Base-by-base conservation (phyloP, 1,140 invertebrate genomes). In the Anagrus nilaparvatae region DNA sequence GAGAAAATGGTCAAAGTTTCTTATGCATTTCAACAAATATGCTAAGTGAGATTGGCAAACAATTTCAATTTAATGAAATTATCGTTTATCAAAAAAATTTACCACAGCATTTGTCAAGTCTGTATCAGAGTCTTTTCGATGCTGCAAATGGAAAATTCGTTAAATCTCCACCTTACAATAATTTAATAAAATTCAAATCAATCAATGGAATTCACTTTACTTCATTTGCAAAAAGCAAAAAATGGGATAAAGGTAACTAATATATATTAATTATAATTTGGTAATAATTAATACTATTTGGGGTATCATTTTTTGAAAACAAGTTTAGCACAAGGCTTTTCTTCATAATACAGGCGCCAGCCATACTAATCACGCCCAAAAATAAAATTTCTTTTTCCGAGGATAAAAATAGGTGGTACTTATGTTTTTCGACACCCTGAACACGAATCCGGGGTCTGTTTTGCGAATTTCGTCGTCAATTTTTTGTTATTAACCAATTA, bases 1-100 rank as follows among this genome's bases (percentile, higher is more conserved):
- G 64, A 41, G 60, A 65, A 9, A 87, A 83, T 64, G 92, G 91
- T 0, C 93, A 97, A 63, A 84, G 80, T 23, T 83, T 92, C 48
- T 65, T 96, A 0, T 97, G 92, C 59, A 70, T 95, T 23, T 83
- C 82, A 1, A 64, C 91, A 5, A 68, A 74, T 27, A 56, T 69
- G 0, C 58, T 68, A 16, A 72, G 81, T 32, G 70, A 71, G 45
- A 75, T 92, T 33, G 84, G 82, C 4, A 59, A 67, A 31, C 81
- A 86, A 53, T 58, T 91, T 19, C 75, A 78, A 48, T 87, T 78
- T 58, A 89, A 88, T 54, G 74, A 87, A 51, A 82, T 87, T 6
- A 67, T 75, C 17, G 69, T 84, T 20, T 84, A 79, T 51, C 70
- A 69, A 33, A 65, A 61, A 30, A 68, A 77, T 44, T 61, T 87